Base-by-base conservation (phyloP, 2,797 vertebrate genomes). In the Cyprinella venusta region DNA sequence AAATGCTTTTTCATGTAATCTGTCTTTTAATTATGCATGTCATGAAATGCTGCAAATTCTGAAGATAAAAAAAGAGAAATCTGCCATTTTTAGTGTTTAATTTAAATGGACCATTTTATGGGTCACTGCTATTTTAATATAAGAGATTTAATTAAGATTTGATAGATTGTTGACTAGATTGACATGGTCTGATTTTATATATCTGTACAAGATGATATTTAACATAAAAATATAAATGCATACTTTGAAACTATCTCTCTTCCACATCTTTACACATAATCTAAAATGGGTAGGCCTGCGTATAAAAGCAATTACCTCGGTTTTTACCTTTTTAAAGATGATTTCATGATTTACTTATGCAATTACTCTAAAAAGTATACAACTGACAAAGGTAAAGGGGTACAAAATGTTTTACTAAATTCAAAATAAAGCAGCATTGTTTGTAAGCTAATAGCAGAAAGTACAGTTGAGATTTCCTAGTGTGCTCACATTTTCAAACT, bases 141-240 rank as follows among this genome's bases (percentile, higher is more conserved):
- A 64, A 33, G 19, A 63, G 18, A 75, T 74, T 75, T 26, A 36
- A 81, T 67, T 45, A 81, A 81, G 52, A 42, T 75, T 19, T 54
- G 30, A 54, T n/a, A 74, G 71, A 74, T 74, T 74, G 4, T 36
- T 74, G 50, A 54, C 48, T 54, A 54, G 50, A 36, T 54, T 33
- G 24, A 72, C 70, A 72, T 33, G 26, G 45, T 72, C 26, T 72
- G 71, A 74, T 74, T 54, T 74, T 30, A 54, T 74, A 2, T 1
- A 56, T 74, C 19, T 74, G 18, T 56, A n/a, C 71, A 56, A n/a
- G 30, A 9, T 19, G 71, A 54, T 21, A 33, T 9, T 72, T 52
- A 36, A 33, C 50, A 36, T 54, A 19, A n/a, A 61, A 74, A 56
- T 38, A 38, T 54, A 38, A 74, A 56, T 38, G 50, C 50, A 36